Evolutionary conservation across 1,140 invertebrate species (phyloP), one percentile per base, ranked within the genome.

Genomic region (Daktulosphaira vitifoliae): DNA sequence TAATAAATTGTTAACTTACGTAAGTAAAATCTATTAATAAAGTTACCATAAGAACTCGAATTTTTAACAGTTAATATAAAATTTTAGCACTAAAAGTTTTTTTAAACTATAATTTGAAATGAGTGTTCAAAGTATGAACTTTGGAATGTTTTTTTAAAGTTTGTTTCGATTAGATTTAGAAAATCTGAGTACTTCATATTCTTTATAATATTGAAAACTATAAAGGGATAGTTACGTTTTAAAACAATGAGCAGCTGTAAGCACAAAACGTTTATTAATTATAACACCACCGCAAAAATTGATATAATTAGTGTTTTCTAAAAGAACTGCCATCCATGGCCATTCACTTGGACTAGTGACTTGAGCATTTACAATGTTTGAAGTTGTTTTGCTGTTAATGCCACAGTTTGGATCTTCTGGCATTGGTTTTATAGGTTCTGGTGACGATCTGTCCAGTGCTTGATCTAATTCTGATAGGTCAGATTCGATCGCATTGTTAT

Each of bases 191-290:
- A n/a, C n/a, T n/a, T n/a, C n/a, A n/a, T n/a, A n/a, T n/a, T n/a
- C n/a, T n/a, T n/a, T n/a, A n/a, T n/a, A n/a, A n/a, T n/a, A n/a
- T n/a, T n/a, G n/a, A n/a, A n/a, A n/a, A n/a, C n/a, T n/a, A n/a
- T n/a, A n/a, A n/a, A n/a, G n/a, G n/a, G n/a, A n/a, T n/a, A n/a
- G n/a, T n/a, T 68, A 68, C 70, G 13, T 65, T 29, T 80, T 74
- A 16, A 93, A 83, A 74, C 90, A 94, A 74, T 93, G 91, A 0
- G 81, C 88, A 6, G 90, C 90, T 1, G 90, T 92, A 4, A 94
- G 66, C 1, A 92, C 78, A 72, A 90, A 89, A 8, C 79, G 75
- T 0, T 77, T 68, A n/a, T 83, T 84, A 48, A 95, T 80, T 0
- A 94, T 76, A 37, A 84, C 83, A 15, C 86, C 90, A 0, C 86